Base-by-base conservation (phyloP, 2,888 invertebrate genomes). In the Macaria notata region DNA sequence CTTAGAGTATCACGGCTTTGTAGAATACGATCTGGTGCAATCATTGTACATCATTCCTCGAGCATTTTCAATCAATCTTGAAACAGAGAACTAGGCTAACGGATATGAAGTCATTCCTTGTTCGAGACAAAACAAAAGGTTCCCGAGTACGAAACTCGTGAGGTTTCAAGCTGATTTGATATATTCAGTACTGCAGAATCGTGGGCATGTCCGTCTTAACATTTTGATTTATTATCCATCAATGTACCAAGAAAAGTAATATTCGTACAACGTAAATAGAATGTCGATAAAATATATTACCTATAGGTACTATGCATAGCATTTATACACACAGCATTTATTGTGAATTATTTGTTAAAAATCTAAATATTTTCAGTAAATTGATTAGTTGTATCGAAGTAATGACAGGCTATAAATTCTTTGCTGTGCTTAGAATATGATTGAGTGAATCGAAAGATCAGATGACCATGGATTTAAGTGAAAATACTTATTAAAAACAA, bases 111-210 rank as follows among this genome's bases (percentile, higher is more conserved):
- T 78, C 76, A 79, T 75, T 65, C 70, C 66, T 60, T 50, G 56
- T 60, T 64, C 49, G 69, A 66, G 68, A 62, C 80, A 78, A 86
- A 84, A 88, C 88, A 88, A 88, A 88, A 83, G 86, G 69, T 52
- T 46, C 5, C 41, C 36, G 51, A 59, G 59, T 71, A 68, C 71
- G 73, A 63, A 65, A 74, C 70, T 86, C 91, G 90, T 90, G 91
- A 89, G 90, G 86, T 85, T 83, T 79, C 90, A 89, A 90, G 89
- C 90, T 88, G 89, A 72, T 87, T 86, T 83, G 83, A 87, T 86
- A 80, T 83, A 86, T 86, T 81, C 81, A 76, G 76, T 66, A 67
- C 82, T 78, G 84, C 84, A 81, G 85, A 86, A 86, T 86, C 88
- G 88, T 88, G 85, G 79, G 78, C 78, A 76, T 69, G 76, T 75